phyloP scores from a whole-genome alignment of 2,113 vertebrate genomes.

The Gorilla gorilla region DNA sequence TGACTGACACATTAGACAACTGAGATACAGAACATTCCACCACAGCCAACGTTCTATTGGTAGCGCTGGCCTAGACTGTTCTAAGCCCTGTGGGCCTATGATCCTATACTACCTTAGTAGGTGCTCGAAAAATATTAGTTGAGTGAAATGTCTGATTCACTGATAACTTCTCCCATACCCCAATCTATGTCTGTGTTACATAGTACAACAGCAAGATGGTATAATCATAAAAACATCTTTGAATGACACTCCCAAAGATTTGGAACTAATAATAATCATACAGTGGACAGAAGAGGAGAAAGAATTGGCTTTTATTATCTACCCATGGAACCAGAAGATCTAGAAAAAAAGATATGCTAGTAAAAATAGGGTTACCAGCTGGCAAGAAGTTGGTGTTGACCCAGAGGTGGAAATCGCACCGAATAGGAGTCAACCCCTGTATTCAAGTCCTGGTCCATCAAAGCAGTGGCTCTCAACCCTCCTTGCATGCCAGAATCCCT shows the following conservation, averaged over 20 bases:
- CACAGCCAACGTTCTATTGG: fast-evolving
- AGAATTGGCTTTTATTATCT: not conserved
- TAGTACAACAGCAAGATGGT: not conserved
- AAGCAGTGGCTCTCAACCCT: not conserved
- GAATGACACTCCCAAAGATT: not conserved
- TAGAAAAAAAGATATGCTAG: not conserved
- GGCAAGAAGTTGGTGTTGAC: not conserved
- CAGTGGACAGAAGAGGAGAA: not conserved
- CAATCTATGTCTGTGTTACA: not conserved
- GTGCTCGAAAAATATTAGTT: not conserved
- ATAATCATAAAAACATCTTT: not conserved
- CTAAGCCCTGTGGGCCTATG: not conserved
- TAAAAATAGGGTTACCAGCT: not conserved
- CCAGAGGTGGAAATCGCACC: not conserved
- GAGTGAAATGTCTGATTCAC: not conserved
- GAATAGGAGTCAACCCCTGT: not conserved
- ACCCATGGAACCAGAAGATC: not conserved
- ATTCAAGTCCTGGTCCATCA: not conserved
- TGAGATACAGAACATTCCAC: not conserved
- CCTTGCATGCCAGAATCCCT: not conserved
- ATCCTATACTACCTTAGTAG: not conserved
- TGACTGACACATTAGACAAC: not conserved
- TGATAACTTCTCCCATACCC: not conserved
- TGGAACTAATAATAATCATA: not conserved
- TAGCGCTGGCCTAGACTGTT: too few species aligned